Conservation (phyloP, 2,888 invertebrate species). For the Agelastica alni region DNA sequence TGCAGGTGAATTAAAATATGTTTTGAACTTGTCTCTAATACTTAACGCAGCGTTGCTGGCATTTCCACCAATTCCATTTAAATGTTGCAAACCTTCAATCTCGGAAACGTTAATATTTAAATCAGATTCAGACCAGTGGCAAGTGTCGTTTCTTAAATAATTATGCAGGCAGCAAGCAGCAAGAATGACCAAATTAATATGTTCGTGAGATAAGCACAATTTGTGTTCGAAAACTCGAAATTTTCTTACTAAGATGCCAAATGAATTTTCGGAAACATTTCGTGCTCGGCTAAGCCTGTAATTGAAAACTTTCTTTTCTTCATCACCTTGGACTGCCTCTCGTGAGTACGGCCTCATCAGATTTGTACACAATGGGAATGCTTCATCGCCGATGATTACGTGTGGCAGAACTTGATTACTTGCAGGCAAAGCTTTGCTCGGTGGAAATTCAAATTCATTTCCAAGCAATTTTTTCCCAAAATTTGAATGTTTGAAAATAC, state of each 20-base stretch:
- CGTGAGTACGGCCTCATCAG: too few species aligned
- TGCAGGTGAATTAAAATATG: conserved; percentile 9
- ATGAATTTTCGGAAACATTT: too few species aligned
- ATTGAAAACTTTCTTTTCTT: too few species aligned
- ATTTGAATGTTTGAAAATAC: too few species aligned
- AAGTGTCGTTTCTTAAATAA: conserved; percentile 11
- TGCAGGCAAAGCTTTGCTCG: too few species aligned
- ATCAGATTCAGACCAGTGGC: conserved; percentile 9
- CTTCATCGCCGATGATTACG: too few species aligned
- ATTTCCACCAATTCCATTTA: neutral
- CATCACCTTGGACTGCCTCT: too few species aligned
- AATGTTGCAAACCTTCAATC: conserved; percentile 3
- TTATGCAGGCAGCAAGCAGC: conserved; percentile 12
- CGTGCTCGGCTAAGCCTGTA: too few species aligned
- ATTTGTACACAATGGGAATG: too few species aligned
- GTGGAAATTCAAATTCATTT: too few species aligned
- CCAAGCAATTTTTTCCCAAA: too few species aligned
- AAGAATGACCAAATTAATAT: conserved; percentile 9
- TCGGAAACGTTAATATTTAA: conserved; percentile 7
- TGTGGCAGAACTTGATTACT: too few species aligned
- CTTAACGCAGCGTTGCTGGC: conserved; percentile 6
- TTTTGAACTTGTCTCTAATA: conserved; percentile 7
- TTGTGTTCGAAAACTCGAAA: conserved; percentile 17
- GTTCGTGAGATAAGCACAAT: conserved; percentile 13
- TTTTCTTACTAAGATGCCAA: conserved; percentile 9